phyloP scores from a whole-genome alignment of 2,113 vertebrate species.

The Gopherus evgoodei region DNA sequence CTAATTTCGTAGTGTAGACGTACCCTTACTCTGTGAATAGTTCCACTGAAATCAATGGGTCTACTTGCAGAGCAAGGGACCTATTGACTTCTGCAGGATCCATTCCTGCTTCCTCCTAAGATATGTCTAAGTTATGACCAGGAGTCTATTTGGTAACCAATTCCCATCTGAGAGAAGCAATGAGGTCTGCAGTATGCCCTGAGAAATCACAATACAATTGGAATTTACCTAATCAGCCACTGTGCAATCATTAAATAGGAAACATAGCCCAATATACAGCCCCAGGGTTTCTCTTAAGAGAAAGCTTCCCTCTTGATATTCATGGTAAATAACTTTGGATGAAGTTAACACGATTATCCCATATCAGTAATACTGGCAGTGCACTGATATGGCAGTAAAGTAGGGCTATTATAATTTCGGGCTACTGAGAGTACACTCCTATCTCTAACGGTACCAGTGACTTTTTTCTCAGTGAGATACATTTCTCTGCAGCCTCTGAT shows the following conservation, averaged over 20 bases:
- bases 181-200: background rate
- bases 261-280: background rate
- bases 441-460: rapidly evolving
- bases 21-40: background rate
- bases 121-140: background rate
- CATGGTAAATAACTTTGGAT: background rate
- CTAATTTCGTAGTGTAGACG: too few species aligned
- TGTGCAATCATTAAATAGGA: background rate
- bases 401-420: background rate
- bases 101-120: background rate
- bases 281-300: background rate
- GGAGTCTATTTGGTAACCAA: background rate
- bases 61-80: background rate
- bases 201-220: background rate
- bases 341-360: background rate
- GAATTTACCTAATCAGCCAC: background rate
- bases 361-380: background rate
- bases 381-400: background rate
- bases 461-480: background rate
- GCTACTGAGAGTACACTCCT: background rate
- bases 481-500: background rate
- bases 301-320: background rate
- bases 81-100: background rate
- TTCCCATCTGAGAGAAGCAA: background rate
- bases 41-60: background rate